phyloP scores from a whole-genome alignment of 2,888 invertebrate genomes.

The Volucella bombylans region DNA sequence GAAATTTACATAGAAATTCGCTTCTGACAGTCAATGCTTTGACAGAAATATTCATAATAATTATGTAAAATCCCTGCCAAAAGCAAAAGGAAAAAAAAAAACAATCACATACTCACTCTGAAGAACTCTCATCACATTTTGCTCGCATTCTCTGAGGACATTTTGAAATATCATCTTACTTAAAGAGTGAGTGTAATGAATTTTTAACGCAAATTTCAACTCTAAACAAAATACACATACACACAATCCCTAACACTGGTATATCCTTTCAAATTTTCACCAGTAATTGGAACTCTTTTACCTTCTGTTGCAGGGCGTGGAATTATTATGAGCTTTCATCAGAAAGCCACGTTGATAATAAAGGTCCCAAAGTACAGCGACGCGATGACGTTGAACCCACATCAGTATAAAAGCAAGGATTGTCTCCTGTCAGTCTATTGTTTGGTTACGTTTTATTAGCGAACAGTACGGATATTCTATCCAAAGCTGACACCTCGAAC shows the following conservation, averaged over 20 bases:
- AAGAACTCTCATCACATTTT: conserved; percentile 42
- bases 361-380: conserved; percentile 16
- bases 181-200: conserved; percentile 49
- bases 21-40: not conserved
- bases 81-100: conserved; percentile 18
- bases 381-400: conserved; percentile 45
- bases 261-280: conserved; percentile 46
- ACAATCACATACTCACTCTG: conserved; percentile 8
- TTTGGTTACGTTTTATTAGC: conserved; percentile 52
- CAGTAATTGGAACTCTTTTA: conserved; percentile 46
- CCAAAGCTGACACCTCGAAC: conserved; percentile 18
- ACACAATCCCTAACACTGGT: not conserved
- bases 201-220: conserved; percentile 63
- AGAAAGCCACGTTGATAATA: conserved; percentile 45
- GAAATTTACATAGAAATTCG: not conserved
- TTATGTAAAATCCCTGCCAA: not conserved
- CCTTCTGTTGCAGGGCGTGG: conserved; percentile 12
- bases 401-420: conserved; percentile 50
- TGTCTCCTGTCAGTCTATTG: conserved; percentile 63
- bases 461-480: conserved; percentile 23
- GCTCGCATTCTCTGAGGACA: conserved; percentile 8
- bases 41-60: not conserved
- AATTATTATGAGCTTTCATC: conserved; percentile 57
- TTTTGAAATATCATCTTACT: conserved; percentile 34
- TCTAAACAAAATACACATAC: not conserved